phyloP scores from a whole-genome alignment of 1,140 invertebrate species.

The Drosophila truncata region DNA sequence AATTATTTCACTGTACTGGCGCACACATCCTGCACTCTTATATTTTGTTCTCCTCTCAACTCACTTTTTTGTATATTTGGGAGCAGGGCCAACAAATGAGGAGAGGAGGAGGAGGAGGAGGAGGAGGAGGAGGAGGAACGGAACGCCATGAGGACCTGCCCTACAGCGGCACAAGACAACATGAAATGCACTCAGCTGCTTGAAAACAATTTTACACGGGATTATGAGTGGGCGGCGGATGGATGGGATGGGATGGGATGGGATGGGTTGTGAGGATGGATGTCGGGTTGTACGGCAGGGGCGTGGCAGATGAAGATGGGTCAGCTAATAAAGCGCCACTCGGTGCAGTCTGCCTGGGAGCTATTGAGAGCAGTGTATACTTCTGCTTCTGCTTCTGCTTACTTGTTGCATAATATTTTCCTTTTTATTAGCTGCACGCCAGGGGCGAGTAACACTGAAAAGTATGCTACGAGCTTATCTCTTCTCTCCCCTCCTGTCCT shows the following conservation, averaged over 20 bases:
- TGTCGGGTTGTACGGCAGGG: neutral
- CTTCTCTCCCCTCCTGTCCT: neutral
- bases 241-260: neutral
- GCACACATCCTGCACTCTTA: constrained; percentile 49
- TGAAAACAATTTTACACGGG: constrained; percentile 76
- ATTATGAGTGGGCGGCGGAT: constrained; percentile 57
- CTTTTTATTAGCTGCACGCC: constrained; percentile 71
- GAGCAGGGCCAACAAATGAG: constrained; percentile 41
- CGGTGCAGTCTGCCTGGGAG: constrained; percentile 51
- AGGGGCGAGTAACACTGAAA: constrained; percentile 37
- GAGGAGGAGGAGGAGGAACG: neutral
- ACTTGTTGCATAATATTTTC: constrained; percentile 83
- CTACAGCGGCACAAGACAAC: constrained; percentile 43
- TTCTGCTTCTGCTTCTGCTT: constrained; percentile 48
- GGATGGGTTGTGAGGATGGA: neutral
- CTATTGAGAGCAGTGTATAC: constrained; percentile 47
- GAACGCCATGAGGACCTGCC: constrained; percentile 27
- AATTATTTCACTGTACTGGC: constrained; percentile 70
- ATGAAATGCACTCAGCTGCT: constrained; percentile 71
- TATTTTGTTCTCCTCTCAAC: neutral
- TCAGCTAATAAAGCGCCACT: constrained; percentile 75
- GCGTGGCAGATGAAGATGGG: constrained; percentile 35
- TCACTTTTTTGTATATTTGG: constrained; percentile 24
- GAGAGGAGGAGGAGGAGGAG: neutral
- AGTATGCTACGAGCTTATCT: constrained; percentile 34